Evolutionary conservation across 2,113 vertebrate genomes (phyloP), one percentile per base, ranked within the genome.

Genomic region (Thermophis baileyi): DNA sequence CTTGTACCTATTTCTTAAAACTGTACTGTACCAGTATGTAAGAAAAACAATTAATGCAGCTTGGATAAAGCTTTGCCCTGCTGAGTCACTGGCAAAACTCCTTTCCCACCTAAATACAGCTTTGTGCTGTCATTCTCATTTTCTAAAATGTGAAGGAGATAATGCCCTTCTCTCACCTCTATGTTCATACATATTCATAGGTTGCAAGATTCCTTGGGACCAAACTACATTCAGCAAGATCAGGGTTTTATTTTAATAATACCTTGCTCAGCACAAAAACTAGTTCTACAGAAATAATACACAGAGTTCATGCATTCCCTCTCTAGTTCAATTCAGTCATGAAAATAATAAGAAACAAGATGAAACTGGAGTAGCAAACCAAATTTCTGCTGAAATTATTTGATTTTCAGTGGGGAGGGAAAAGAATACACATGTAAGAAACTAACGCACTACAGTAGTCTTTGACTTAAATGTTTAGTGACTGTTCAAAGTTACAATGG

Each of bases 141-240:
- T 50, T 46, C 55, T 86, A 40, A 47, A 88, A 50, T 40, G 22
- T 49, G 12, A 40, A 88, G 12, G 46, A 50, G 86, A 63, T 69
- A 25, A 5, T 88, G 86, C n/a, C 44, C 85, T 57, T 49, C 10
- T 51, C 50, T 87, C 74, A 27, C 46, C 74, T n/a, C 40, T 2
- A 3, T 30, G 9, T 18, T 25, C 74, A 85, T 47, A 27, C 74
- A 54, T 91, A 54, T 54, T 55, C 25, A 27, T 46, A 85, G 50
- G 9, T 46, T 57, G 49, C 57, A 74, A 74, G 44, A 88, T 49
- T 88, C 46, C 57, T 55, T 44, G 51, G 47, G 35, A 16, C 57
- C 87, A 89, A 88, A 54, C 8, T 60, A n/a, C 88, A 35, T 27
- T 89, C 60, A 92, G 87, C 91, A 92, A 92, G 35, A 51, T 89